A percentile compares a stretch with the other conserved stretches of the same genome.
These are phyloP conservation scores for Coelinius sp. DNA, from an alignment of 2,888 invertebrate genomes.

Conservation along the genomic window DNA sequence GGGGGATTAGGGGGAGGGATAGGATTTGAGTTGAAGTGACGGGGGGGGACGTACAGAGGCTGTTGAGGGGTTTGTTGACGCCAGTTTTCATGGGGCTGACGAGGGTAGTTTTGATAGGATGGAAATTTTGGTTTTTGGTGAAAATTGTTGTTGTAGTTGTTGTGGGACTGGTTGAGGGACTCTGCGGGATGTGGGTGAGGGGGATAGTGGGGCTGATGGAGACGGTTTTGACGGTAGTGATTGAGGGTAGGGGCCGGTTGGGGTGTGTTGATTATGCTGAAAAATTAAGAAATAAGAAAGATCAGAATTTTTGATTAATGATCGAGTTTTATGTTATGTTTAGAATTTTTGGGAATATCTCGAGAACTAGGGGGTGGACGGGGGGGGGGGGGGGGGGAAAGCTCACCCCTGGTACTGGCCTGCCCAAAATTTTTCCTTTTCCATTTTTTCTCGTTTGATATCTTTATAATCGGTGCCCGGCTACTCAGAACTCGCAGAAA, in stretches of 20 bases:
- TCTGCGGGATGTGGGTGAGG: not conserved
- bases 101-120: not conserved
- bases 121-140: not conserved
- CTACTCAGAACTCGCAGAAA: too few relatives aligned
- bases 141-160: conserved; percentile 6
- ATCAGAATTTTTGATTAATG: too few relatives aligned
- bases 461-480: too few relatives aligned
- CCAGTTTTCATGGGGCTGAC: not conserved
- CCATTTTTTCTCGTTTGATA: too few relatives aligned
- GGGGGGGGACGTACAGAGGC: not conserved
- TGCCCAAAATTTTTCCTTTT: too few relatives aligned
- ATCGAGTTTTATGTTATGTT: not conserved
- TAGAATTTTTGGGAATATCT: too few relatives aligned
- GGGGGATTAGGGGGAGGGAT: not conserved
- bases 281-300: not conserved
- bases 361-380: too few relatives aligned
- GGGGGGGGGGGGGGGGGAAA: too few relatives aligned
- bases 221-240: not conserved
- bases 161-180: not conserved
- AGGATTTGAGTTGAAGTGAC: not conserved
- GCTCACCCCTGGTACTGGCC: too few relatives aligned
- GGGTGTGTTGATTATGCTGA: not conserved
- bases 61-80: not conserved
- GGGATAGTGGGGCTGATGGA: not conserved
- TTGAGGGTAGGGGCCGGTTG: not conserved